phyloP scores from a whole-genome alignment of 2,797 vertebrate genomes.

The Molossus molossus region DNA sequence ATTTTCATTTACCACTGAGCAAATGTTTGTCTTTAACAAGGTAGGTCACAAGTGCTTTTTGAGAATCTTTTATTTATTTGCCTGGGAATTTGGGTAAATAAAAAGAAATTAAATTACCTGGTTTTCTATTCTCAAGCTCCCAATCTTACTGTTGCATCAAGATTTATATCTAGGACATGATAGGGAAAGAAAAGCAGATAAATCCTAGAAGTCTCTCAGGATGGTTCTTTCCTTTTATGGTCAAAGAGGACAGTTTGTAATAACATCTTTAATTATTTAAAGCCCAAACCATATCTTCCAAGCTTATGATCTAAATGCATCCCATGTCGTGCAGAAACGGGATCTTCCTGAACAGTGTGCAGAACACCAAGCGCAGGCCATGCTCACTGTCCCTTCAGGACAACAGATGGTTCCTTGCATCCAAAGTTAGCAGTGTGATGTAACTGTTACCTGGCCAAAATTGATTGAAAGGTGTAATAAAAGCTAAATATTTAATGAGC shows the following conservation, averaged over 20 bases:
- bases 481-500: slow-evolving; percentile 3
- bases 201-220: not conserved
- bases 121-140: not conserved
- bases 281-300: slow-evolving; percentile 5
- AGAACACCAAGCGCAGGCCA: not conserved
- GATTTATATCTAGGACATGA: slow-evolving; percentile 16
- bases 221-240: not conserved
- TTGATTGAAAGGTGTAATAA: not conserved
- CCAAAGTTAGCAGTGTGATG: not conserved
- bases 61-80: slow-evolving; percentile 49
- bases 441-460: slow-evolving; percentile 17
- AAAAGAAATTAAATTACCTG: not conserved
- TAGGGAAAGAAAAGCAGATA: not conserved
- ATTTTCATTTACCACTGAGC: not conserved
- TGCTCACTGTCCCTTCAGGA: not conserved
- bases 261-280: slow-evolving; percentile 43
- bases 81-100: slow-evolving; percentile 8
- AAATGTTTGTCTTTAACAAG: slow-evolving; percentile 56
- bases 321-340: not conserved
- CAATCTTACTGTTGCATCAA: slow-evolving; percentile 1
- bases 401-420: not conserved
- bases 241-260: slow-evolving; percentile 4
- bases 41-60: not conserved
- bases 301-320: not conserved
- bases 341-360: not conserved